Evolutionary conservation across 2,113 vertebrate genomes (phyloP), one percentile per base, ranked within the genome.

Genomic region (Sinocyclocheilus maitianheensis): DNA sequence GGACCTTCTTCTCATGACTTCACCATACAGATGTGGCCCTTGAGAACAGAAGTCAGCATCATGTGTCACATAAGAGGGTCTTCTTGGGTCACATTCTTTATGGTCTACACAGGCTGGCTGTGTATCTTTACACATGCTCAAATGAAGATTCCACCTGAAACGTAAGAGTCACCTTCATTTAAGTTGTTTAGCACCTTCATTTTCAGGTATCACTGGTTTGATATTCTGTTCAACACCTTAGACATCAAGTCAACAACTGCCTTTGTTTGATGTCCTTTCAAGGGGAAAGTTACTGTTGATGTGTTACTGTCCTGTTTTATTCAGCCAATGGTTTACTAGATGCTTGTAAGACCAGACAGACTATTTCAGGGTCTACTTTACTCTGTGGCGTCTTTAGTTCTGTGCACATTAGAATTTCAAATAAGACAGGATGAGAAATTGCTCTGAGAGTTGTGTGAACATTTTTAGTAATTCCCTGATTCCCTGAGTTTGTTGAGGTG

Each of bases 101-200:
- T 96, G 88, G 89, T 95, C 85, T 94, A 86, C 87, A 89, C 91
- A 80, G 85, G 94, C 83, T 92, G 92, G 80, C 67, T 48, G 10
- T 95, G 34, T 93, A 87, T 94, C 55, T 83, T 92, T 0, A 83
- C 92, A 1, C 72, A 88, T 62, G 95, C 95, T 40, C 96, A 98
- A 93, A 94, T 93, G 84, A 96, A 93, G 95, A 97, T 98, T 91
- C 96, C 97, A 12, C 95, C 95, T 80, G 97, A 98, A 91, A 97
- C 95, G 97, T 98, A 91, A 98, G 97, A 86, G 46, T 40, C 12
- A 30, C 26, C 43, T 53, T 37, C 46, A 48, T 48, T 48, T 48
- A 2, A 48, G 46, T 48, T 12, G 1, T 18, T 75, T 58, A 58
- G 55, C 16, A 22, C 55, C 22, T 65, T 26, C 26, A 37, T 71